Conservation (phyloP, 2,797 vertebrate genomes). For the Rhodeus uyekii region DNA sequence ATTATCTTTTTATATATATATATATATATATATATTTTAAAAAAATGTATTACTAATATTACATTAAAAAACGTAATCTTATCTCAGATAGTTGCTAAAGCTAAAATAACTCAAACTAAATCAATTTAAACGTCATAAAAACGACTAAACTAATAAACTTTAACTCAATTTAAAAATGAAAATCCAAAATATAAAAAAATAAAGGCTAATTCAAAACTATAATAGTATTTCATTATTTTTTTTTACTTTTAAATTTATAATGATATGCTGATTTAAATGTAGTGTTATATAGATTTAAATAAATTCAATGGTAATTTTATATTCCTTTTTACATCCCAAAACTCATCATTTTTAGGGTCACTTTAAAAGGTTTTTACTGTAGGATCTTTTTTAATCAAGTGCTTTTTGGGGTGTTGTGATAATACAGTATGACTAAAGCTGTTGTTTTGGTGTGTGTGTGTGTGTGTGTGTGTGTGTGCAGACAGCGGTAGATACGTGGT, state of each 20-base stretch:
- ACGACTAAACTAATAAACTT: not conserved
- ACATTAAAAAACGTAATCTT: no score
- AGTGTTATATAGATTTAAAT: not conserved
- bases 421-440: not conserved
- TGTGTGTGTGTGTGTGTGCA: constrained; percentile 31
- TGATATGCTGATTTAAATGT: not conserved
- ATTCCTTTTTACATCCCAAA: no score
- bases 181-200: not conserved
- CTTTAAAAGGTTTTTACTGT: not conserved
- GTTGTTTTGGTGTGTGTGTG: not conserved
- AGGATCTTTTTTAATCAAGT: not conserved
- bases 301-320: not conserved
- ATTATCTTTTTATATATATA: no score
- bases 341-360: no score
- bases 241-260: no score
- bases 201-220: not conserved
- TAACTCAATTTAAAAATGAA: not conserved
- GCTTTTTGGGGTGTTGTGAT: not conserved
- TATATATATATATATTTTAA: no score
- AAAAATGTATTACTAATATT: no score
- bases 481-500: constrained; percentile 58
- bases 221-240: no score
- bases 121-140: not conserved
- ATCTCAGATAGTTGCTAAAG: not conserved
- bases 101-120: not conserved